A percentile compares a stretch with the other conserved stretches of the same genome.
Evolutionary conservation across 2,113 vertebrate genomes (phyloP).

Genomic region (Lamprologus speciosus): DNA sequence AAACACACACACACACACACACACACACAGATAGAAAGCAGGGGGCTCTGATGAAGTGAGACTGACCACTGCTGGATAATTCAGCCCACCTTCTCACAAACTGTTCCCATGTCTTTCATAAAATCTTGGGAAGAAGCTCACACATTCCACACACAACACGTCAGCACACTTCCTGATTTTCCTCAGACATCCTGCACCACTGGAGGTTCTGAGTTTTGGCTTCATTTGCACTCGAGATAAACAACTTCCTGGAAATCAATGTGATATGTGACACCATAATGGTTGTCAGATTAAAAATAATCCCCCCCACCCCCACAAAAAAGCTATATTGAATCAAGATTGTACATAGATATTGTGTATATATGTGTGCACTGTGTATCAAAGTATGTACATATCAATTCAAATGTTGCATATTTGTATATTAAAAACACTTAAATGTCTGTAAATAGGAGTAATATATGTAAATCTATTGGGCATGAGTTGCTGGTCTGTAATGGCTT

Average conservation of each 20-base stretch:
- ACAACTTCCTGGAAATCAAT: constrained; percentile 18
- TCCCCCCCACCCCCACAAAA: not conserved
- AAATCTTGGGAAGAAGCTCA: constrained; percentile 1
- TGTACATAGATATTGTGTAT: not conserved
- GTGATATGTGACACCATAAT: not conserved
- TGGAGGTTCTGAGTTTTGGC: not conserved
- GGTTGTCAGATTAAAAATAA: not conserved
- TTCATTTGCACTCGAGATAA: not conserved
- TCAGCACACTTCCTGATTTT: constrained; percentile 25
- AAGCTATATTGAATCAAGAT: not conserved
- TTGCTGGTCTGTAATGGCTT: constrained; percentile 7
- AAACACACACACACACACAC: not conserved
- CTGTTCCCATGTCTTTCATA: not conserved
- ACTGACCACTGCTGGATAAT: not conserved
- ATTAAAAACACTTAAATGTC: constrained; percentile 10
- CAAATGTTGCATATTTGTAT: constrained; percentile 11
- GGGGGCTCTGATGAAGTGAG: not conserved
- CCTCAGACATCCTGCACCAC: constrained; percentile 2
- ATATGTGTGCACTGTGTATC: not conserved
- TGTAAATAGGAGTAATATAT: constrained; percentile 56
- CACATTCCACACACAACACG: constrained; percentile 43
- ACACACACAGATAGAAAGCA: not conserved
- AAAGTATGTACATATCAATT: not conserved
- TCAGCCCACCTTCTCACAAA: not conserved
- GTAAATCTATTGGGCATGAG: constrained; percentile 18